Evolutionary conservation across 1,140 invertebrate genomes (phyloP).

Genomic region (Drosophila nannoptera): DNA sequence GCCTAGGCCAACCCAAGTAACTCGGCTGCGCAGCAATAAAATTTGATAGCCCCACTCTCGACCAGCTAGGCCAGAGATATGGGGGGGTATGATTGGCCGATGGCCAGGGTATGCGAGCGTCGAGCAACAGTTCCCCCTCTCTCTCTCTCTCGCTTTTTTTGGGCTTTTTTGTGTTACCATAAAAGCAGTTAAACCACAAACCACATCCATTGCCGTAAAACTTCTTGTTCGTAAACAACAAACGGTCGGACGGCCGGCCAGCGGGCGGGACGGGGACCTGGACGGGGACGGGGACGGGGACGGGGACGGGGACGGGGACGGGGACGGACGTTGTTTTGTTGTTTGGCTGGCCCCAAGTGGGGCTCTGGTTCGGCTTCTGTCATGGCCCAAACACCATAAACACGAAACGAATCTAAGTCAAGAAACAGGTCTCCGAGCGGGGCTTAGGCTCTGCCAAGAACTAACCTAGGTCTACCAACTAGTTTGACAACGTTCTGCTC

Average conservation of each 20-base stretch:
- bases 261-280: too few species aligned
- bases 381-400: constrained; percentile 71
- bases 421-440: constrained; percentile 63
- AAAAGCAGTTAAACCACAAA: constrained; percentile 77
- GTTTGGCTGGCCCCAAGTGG: constrained; percentile 69
- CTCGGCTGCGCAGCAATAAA: neutral
- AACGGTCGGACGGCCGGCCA: constrained; percentile 48
- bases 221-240: constrained; percentile 64
- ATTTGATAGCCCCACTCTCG: neutral
- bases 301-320: too few species aligned
- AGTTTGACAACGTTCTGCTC: constrained; percentile 51
- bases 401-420: constrained; percentile 76
- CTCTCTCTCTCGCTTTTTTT: constrained; percentile 10
- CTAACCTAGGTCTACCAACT: constrained; percentile 76
- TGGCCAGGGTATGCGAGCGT: too few species aligned
- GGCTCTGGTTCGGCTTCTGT: constrained; percentile 33
- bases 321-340: constrained; percentile 46
- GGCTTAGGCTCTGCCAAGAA: constrained; percentile 51
- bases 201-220: constrained; percentile 76
- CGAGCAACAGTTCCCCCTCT: too few species aligned
- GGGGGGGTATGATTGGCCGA: too few species aligned
- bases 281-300: too few species aligned
- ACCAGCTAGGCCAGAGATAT: too few species aligned
- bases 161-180: constrained; percentile 63
- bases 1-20: neutral